These are phyloP conservation scores for Alethe diademata DNA, from an alignment of 2,113 vertebrate genomes.

Conservation along the genomic window DNA sequence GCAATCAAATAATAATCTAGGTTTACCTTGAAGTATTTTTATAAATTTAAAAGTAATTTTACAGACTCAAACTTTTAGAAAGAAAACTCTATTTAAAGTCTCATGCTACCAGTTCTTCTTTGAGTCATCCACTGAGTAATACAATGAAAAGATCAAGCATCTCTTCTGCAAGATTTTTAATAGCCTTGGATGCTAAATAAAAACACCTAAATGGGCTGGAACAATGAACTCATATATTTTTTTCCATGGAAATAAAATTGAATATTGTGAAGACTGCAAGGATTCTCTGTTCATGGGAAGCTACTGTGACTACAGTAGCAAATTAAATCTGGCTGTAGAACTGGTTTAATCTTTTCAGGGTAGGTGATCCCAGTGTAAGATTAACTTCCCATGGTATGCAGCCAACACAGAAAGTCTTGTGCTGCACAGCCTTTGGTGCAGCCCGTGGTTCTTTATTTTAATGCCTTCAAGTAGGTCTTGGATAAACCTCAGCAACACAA, in stretches of 20 bases:
- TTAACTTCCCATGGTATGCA: not conserved
- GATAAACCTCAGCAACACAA: not conserved
- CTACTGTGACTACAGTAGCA: constrained; percentile 13
- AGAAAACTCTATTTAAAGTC: not conserved
- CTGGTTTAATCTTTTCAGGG: not conserved
- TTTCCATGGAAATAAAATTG: not conserved
- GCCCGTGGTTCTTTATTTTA: not conserved
- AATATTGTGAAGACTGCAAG: not conserved
- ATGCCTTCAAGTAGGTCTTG: not conserved
- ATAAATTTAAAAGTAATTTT: not conserved
- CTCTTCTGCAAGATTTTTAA: not conserved
- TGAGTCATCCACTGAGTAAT: not conserved
- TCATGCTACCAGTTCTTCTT: not conserved
- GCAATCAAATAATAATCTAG: not conserved
- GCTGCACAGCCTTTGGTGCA: not conserved
- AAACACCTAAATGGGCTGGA: not conserved
- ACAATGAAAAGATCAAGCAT: not conserved
- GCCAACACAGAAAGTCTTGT: not conserved
- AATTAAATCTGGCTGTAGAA: constrained; percentile 32
- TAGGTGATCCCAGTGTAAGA: not conserved
- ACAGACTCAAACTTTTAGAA: not conserved
- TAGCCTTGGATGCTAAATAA: not conserved
- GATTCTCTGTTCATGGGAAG: not conserved
- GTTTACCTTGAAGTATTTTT: not conserved
- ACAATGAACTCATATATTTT: not conserved